Evolutionary conservation across 2,888 invertebrate genomes (phyloP), one percentile per base, ranked within the genome.

Genomic region (Agrenia bidenticulata): DNA sequence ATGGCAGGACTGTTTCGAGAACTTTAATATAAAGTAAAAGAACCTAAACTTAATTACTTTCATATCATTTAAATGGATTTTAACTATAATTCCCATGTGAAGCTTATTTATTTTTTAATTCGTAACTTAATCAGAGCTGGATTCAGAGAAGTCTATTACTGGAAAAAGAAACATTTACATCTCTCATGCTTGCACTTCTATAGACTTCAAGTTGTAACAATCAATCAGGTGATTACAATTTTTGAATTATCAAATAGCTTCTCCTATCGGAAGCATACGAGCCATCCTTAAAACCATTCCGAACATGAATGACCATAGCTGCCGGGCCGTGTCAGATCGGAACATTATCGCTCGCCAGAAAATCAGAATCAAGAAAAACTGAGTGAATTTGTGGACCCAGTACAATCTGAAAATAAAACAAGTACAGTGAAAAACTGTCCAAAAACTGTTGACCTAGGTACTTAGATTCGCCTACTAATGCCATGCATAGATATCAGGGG

Each of bases 281-380:
- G 82, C 81, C 78, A 83, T 78, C 75, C 82, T 81, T 26, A 55
- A 55, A 55, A 84, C 79, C 73, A 83, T 78, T 70, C 82, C 80
- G 64, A 84, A 79, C 74, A 83, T 81, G 77, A 81, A 80, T 77
- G 79, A 81, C 83, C 83, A 84, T 68, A 83, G 76, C 76, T 80
- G 80, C 69, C 83, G 78, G 68, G 83, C 79, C 57, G 82, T 81
- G 66, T 81, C 81, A 72, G 82, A 83, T 63, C 88, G 87, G 77
- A 86, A 83, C 82, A 89, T 88, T 77, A 92, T 83, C 81, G 89
- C 89, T 68, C 85, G 89, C 11, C 87, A 76, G n/a, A 90, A 76
- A 2, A 87, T 81, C 1, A 82, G 82, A 78, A 86, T 83, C 81
- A 90, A 87, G 1, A 86, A 80, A 0, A 85, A 80, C 79, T 88